A percentile compares a stretch with the other conserved stretches of the same genome.
Evolutionary conservation across 2,113 vertebrate genomes (phyloP).

Genomic region (Anas platyrhynchos): DNA sequence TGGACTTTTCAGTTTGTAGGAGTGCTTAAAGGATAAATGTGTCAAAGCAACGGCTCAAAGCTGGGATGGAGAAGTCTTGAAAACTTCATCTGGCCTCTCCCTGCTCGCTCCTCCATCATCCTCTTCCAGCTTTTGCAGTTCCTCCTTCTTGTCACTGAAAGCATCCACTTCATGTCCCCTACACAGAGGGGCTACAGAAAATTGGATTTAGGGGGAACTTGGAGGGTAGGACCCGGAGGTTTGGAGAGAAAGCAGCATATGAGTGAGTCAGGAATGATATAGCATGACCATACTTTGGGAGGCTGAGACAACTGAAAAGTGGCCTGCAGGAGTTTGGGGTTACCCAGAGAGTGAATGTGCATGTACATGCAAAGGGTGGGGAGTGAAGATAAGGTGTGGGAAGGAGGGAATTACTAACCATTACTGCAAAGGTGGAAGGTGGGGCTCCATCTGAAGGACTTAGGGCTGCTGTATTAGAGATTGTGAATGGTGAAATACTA

Average conservation of each 20-base stretch:
- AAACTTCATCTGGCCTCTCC: background rate
- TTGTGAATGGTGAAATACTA: background rate
- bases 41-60: conserved; percentile 3
- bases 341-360: background rate
- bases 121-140: background rate
- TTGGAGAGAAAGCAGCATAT: background rate
- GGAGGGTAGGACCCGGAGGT: background rate
- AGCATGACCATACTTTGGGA: background rate
- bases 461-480: background rate
- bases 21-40: background rate
- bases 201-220: background rate
- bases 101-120: background rate
- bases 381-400: background rate
- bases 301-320: background rate
- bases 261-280: background rate
- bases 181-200: background rate
- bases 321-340: conserved; percentile 4
- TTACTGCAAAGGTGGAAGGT: conserved; percentile 1
- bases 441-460: background rate
- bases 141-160: background rate
- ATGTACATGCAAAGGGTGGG: background rate
- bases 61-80: background rate
- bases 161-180: background rate
- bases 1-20: background rate
- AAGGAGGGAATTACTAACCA: background rate